Evolutionary conservation across 2,797 vertebrate genomes (phyloP), one percentile per base, ranked within the genome.

Genomic region (Diplodus puntazzo): DNA sequence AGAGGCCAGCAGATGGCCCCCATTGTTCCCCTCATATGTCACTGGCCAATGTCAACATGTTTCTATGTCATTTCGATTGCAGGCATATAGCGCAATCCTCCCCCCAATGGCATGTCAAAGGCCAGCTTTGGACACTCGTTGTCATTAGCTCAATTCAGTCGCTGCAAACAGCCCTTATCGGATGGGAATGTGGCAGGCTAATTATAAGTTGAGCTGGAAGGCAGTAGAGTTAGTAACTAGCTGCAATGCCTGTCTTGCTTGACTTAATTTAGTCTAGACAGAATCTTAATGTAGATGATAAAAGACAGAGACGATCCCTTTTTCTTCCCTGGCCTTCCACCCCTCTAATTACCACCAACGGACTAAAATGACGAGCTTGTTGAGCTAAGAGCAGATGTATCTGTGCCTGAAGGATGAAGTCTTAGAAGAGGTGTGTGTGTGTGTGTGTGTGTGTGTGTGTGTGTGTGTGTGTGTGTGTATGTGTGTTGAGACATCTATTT

Each of bases 1-100:
- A 94, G 85, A 87, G 77, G 76, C 84, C 79, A 90, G 86, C 94
- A 95, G 95, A 95, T 95, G 94, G 94, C 84, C 73, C 27, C 68
- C 69, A 91, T 94, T 94, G 88, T 94, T 89, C 45, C 81, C 66
- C 69, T 88, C 60, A 69, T 80, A 87, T 91, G 87, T 91, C 89
- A 85, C 83, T 63, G 77, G 79, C 88, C 78, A 87, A 62, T 83
- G 87, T 92, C 89, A 90, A 92, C 91, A 92, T 91, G 90, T 92
- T 93, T 93, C 89, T 80, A 83, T 92, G 91, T 92, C 92, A 88
- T 85, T 85, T 91, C 52, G 11, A 59, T 88, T 81, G 81, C 75
- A 77, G 79, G 49, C 79, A 42, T 52, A 79, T 59, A 82, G 62
- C 71, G 73, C 87, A 84, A 68, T 77, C 62, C 52, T 55, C 65